Base-by-base conservation (phyloP, 2,113 vertebrate genomes). In the Mellivora capensis region DNA sequence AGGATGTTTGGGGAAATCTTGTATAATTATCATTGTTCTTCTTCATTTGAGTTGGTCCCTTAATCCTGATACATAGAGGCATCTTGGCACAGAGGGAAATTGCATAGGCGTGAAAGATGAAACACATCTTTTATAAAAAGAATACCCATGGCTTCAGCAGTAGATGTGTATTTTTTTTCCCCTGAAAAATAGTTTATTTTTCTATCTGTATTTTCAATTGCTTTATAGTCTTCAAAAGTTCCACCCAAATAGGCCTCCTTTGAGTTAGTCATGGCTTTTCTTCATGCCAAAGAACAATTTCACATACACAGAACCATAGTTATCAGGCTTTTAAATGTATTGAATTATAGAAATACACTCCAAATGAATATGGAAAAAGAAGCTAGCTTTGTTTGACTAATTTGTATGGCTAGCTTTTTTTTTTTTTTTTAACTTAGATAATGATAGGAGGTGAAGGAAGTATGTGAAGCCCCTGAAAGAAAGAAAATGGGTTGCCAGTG, bases 171-270 rank as follows among this genome's bases (percentile, higher is more conserved):
- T 67, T 93, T 86, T 93, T 86, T 94, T 88, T 59, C 59, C 69
- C 27, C 17, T 69, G 25, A 82, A 64, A 84, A 72, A 59, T 11
- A 87, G 67, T 84, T 71, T 39, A 12, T 64, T 57, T 91, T 82
- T 76, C 52, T 77, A 1, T 86, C 62, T 90, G 4, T 90, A 92
- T 49, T 87, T 97, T 97, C 90, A 93, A 44, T 54, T 82, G 76
- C 29, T 95, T 90, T 44, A 57, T 21, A 47, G 25, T 94, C 47
- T 83, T 84, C 72, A 72, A 87, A 89, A 85, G 52, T 76, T 95
- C 76, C 25, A 87, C 42, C 94, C 39, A 85, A 87, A 72, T 4
- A 72, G 52, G 42, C 62, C 82, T 79, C 47, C 44, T 72, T n/a
- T 92, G 83, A 93, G 81, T 87, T 76, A 52, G 59, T 82, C 25